Percentiles rank a stretch among this genome's conserved stretches.
Conservation (phyloP, 2,888 invertebrate species). For the Plemyria rubiginata region DNA sequence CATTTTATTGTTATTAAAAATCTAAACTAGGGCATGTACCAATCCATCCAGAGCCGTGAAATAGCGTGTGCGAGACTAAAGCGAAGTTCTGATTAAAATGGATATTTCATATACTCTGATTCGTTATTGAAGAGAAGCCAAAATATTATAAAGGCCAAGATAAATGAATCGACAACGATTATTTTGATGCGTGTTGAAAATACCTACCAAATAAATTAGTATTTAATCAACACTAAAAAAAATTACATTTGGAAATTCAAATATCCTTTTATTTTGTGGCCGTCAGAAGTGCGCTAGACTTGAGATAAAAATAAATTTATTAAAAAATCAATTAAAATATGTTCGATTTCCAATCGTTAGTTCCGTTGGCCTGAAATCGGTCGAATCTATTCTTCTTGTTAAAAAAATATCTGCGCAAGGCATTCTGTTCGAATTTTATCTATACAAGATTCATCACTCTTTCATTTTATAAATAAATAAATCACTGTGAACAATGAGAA, state of each 20-base stretch:
- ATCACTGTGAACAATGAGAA: no score
- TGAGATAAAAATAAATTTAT: no score
- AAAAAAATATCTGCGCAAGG: no score
- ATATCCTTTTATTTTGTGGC: no score
- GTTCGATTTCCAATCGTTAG: no score
- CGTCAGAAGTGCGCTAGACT: no score
- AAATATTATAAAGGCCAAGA: constrained; percentile 56
- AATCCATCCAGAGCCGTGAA: constrained; percentile 31
- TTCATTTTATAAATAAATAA: no score
- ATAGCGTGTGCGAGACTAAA: background rate
- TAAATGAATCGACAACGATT: constrained; percentile 49
- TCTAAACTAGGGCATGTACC: constrained; percentile 29
- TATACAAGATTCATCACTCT: no score
- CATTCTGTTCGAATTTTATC: no score
- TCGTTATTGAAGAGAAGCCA: constrained; percentile 63
- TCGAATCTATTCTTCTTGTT: no score
- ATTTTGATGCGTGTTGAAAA: constrained; percentile 22
- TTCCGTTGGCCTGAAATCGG: no score
- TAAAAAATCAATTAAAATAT: no score
- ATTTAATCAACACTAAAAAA: background rate
- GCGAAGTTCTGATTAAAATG: constrained; percentile 25
- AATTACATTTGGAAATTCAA: background rate
- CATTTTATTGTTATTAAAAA: constrained; percentile 36
- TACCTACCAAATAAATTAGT: background rate
- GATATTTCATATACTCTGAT: constrained; percentile 8